A percentile compares a stretch with the other conserved stretches of the same genome.
Evolutionary conservation across 2,888 invertebrate genomes (phyloP).

Genomic region (Dermolepida albohirtum): DNA sequence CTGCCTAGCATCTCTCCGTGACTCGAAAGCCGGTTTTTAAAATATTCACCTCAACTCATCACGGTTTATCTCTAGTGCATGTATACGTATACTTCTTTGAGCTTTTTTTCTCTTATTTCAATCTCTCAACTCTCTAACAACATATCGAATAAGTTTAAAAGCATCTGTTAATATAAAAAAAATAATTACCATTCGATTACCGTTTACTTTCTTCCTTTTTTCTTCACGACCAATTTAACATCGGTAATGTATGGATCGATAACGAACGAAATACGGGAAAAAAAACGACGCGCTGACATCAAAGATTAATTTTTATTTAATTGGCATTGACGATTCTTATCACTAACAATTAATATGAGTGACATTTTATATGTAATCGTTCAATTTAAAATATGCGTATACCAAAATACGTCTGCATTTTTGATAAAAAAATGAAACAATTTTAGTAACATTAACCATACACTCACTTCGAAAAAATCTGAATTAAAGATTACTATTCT

Average conservation of each 20-base stretch:
- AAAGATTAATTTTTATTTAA: constrained; percentile 1
- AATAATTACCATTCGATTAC: constrained; percentile 14
- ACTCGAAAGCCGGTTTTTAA: constrained; percentile 29
- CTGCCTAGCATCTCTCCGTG: constrained; percentile 17
- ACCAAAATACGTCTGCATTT: no score
- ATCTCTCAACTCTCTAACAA: constrained; percentile 1
- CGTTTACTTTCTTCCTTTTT: neutral
- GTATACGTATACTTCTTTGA: constrained; percentile 6
- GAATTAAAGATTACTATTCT: no score
- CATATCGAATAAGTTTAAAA: neutral
- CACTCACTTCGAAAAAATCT: no score
- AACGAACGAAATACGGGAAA: neutral
- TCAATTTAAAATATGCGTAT: no score
- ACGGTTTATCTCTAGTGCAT: constrained; percentile 15
- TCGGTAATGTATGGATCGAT: constrained; percentile 4
- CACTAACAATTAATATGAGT: no score
- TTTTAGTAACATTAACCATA: no score
- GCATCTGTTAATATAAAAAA: constrained; percentile 18
- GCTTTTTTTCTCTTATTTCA: neutral
- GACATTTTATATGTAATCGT: no score
- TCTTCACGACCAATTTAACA: neutral
- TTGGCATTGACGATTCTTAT: neutral
- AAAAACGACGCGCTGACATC: neutral
- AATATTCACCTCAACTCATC: constrained; percentile 32
- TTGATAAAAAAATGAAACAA: no score